Base-by-base conservation (phyloP, 2,888 invertebrate genomes). In the Athalia rosae region DNA sequence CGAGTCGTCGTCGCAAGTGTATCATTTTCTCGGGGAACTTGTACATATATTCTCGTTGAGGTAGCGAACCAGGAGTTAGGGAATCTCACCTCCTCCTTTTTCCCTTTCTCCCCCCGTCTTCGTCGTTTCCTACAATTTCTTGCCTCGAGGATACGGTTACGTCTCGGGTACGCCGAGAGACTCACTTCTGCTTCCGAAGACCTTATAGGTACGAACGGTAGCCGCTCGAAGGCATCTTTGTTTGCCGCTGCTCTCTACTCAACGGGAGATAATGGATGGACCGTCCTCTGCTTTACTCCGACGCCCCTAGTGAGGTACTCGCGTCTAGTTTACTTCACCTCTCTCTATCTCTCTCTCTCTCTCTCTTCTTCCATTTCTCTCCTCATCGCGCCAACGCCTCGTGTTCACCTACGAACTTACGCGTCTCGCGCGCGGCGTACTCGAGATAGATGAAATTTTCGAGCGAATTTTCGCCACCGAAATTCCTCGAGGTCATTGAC, bases 141-240 rank as follows among this genome's bases (percentile, higher is more conserved):
- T 28, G 58, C 58, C 71, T 58, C 58, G 45, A 58, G 58, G 71
- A 50, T 71, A 58, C 71, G 71, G 56, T 71, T 71, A 71, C 71
- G 71, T n/a, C 71, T 71, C 28, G 11, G 13, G 45, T 45, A 41
- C n/a, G 45, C 7, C 58, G 7, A 43, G 56, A 58, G 56, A 13
- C 56, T 43, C 13, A 45, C 11, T 53, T n/a, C 53, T 13, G 45
- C 71, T 71, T 71, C 56, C 58, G 58, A 71, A 13, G 71, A 58
- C 58, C 45, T 71, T 28, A 45, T 56, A 28, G 45, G 15, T 13
- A 41, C 28, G 43, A 56, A 71, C 56, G 50, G 13, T 50, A 71
- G 45, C 45, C 28, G 53, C 67, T 67, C 3, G 15, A 11, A 53
- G 67, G 67, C 67, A 58, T 58, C 58, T 53, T 45, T 43, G 13